These are phyloP conservation scores for Ladona fulva DNA, from an alignment of 1,140 invertebrate species.

Conservation along the genomic window DNA sequence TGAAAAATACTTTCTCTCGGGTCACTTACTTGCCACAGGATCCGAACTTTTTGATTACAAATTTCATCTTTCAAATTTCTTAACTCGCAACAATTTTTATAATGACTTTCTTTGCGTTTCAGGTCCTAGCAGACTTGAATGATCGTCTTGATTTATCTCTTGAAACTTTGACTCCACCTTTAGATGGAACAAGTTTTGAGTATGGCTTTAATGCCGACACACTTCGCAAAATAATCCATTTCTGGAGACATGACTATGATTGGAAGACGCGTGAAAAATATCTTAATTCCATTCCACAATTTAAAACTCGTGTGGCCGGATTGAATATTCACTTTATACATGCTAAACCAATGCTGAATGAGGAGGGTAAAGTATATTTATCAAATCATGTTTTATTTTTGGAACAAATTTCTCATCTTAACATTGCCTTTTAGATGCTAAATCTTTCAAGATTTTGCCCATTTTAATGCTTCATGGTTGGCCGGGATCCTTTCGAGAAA, in stretches of 20 bases:
- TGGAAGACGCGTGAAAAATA: conserved; percentile 56
- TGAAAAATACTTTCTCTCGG: no score
- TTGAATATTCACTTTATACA: conserved; percentile 68
- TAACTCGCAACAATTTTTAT: no score
- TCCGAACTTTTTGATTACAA: no score
- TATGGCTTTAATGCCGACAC: conserved; percentile 69
- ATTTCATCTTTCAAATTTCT: no score
- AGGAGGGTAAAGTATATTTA: conserved; percentile 26
- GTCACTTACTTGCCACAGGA: no score
- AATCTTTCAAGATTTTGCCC: conserved; percentile 42
- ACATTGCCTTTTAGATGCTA: not conserved
- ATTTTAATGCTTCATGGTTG: conserved; percentile 77
- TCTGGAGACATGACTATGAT: conserved; percentile 66
- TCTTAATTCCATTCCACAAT: conserved; percentile 65
- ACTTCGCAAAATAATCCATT: conserved; percentile 52
- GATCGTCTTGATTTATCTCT: no score
- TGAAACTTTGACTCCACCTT: not conserved
- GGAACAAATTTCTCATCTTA: not conserved
- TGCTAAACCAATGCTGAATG: conserved; percentile 38
- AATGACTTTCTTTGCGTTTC: no score
- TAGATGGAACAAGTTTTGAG: conserved; percentile 58
- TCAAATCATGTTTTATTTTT: conserved; percentile 34
- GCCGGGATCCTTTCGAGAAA: conserved; percentile 82
- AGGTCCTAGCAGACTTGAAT: no score
- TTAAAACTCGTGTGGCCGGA: conserved; percentile 52